These are phyloP conservation scores for Chironomus riparius DNA, from an alignment of 2,888 invertebrate genomes.

Conservation along the genomic window DNA sequence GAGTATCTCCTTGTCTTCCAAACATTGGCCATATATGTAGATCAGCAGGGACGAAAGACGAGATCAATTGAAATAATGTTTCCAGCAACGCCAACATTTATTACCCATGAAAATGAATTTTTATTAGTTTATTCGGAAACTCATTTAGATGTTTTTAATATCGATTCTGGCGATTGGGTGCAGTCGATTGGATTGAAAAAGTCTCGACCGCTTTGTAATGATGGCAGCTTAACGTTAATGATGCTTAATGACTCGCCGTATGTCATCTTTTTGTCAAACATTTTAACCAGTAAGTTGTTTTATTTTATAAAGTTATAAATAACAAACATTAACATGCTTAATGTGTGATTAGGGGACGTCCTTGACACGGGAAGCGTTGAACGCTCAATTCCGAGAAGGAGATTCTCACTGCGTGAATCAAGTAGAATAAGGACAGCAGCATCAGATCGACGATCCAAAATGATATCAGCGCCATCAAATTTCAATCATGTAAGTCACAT, in stretches of 20 bases:
- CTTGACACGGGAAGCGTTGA: constrained; percentile 29
- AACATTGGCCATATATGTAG: constrained; percentile 78
- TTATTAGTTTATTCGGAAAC: constrained; percentile 79
- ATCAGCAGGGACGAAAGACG: constrained; percentile 71
- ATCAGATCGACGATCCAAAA: constrained; percentile 67
- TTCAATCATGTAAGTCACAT: constrained; percentile 88
- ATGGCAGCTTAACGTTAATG: constrained; percentile 57
- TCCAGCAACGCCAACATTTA: constrained; percentile 73
- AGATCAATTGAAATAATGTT: constrained; percentile 89
- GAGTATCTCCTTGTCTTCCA: constrained; percentile 71
- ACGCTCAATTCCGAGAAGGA: constrained; percentile 46
- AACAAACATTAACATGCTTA: constrained; percentile 29
- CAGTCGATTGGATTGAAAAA: constrained; percentile 86
- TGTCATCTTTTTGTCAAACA: constrained; percentile 62
- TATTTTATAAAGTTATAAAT: background rate
- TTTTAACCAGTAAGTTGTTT: constrained; percentile 52
- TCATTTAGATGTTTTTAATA: constrained; percentile 87
- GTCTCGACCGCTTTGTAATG: constrained; percentile 56
- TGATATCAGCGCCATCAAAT: constrained; percentile 89
- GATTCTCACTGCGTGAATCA: constrained; percentile 58
- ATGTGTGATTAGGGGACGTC: constrained; percentile 44
- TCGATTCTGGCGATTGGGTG: constrained; percentile 83
- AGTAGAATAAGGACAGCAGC: constrained; percentile 46
- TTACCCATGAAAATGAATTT: constrained; percentile 55
- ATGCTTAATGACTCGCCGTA: constrained; percentile 65